Base-by-base conservation (phyloP, 2,888 invertebrate genomes). In the Latrodectus hesperus region DNA sequence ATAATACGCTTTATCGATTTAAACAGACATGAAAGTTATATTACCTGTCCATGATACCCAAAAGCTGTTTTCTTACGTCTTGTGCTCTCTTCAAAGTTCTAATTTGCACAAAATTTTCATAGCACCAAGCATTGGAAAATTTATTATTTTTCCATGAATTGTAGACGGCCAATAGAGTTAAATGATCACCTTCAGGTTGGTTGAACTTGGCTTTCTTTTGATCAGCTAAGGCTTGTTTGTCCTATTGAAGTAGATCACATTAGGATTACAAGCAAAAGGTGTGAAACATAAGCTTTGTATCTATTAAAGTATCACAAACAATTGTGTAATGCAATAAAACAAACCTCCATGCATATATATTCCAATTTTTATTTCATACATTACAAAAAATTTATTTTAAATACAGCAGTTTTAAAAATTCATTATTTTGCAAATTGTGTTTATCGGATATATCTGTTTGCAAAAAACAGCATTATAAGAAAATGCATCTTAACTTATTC, bases 71-170 rank as follows among this genome's bases (percentile, higher is more conserved):
- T 68, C 99, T 94, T 0, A 99, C 98, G 93, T 99, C 99, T 93
- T 99, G 98, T 0, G 99, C 98, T 26, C 99, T 94, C 92, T 99
- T 99, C 88, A 99, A 93, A 0, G 99, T 99, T 38, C 99, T 93
- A 55, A 98, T 97, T 93, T 99, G 99, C 6, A 99, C 98, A 92
- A 99, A 99, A 93, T 99, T 99, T 92, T 99, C 99, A 91, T 98
- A 99, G 92, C 99, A 99, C 99, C 99, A 99, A 0, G 98, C 98
- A 92, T 98, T 98, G 0, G 98, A 98, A 92, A 99, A 99, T 93
- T 99, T 99, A 92, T 99, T 99, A 92, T 99, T 99, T 91, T 98
- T 96, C 99, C 99, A 99, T 76, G 99, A 98, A 92, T 99, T 99
- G 92, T 98, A 99, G 8, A 99, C 99, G 0, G 99, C 98, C n/a